A percentile compares a stretch with the other conserved stretches of the same genome.
Evolutionary conservation across 2,888 invertebrate genomes (phyloP).

Genomic region (Alentia gelatinosa): DNA sequence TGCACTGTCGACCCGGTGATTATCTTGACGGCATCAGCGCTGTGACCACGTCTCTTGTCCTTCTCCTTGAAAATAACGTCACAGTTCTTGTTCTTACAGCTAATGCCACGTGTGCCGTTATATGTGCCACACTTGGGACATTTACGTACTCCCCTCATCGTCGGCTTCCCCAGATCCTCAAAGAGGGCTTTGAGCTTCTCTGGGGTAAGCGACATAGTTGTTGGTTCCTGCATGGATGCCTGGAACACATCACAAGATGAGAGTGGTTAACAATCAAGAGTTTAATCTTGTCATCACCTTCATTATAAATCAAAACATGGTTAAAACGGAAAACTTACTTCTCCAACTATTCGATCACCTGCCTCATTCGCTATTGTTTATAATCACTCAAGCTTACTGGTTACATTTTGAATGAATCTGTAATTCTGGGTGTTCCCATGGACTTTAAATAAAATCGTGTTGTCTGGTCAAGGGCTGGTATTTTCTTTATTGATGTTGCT

Average conservation of each 20-base stretch:
- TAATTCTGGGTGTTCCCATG: no score
- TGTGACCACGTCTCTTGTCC: conserved; percentile 82
- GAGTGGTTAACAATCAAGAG: neutral
- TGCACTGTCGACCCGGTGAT: conserved; percentile 83
- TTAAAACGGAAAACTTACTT: no score
- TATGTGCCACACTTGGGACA: conserved; percentile 88
- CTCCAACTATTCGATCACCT: no score
- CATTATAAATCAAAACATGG: no score
- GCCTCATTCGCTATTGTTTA: no score
- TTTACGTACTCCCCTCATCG: conserved; percentile 87
- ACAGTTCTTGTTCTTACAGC: conserved; percentile 88
- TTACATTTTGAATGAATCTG: no score
- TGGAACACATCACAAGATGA: neutral
- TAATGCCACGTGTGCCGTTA: conserved; percentile 88
- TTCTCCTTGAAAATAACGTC: conserved; percentile 85
- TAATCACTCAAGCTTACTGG: no score
- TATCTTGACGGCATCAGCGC: conserved; percentile 86
- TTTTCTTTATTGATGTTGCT: no score
- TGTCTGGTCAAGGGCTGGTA: no score
- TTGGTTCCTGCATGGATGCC: conserved; percentile 9
- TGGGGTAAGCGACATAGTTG: conserved; percentile 57
- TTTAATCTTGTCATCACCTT: no score
- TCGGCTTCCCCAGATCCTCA: conserved; percentile 85
- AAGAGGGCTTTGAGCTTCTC: conserved; percentile 79
- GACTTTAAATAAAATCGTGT: no score